phyloP scores from a whole-genome alignment of 2,888 invertebrate genomes.

The Charanyca ferruginea region DNA sequence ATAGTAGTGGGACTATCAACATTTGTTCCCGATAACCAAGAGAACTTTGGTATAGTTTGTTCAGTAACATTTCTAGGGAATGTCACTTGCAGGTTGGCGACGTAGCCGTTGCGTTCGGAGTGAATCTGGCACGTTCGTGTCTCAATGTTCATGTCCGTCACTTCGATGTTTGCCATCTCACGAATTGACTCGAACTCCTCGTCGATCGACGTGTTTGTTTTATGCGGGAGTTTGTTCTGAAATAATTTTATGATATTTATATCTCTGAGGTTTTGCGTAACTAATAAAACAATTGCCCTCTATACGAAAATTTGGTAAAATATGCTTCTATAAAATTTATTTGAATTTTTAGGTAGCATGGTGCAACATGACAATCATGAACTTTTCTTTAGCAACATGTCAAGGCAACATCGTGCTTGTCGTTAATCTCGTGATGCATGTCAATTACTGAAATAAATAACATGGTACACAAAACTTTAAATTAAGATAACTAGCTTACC shows the following conservation, averaged over 20 bases:
- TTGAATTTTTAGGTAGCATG: too few relatives aligned
- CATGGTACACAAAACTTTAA: neutral
- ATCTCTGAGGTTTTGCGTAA: neutral
- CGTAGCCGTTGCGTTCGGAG: slow-evolving; percentile 89
- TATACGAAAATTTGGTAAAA: too few relatives aligned
- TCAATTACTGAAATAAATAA: neutral
- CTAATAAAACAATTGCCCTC: too few relatives aligned
- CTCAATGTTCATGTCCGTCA: slow-evolving; percentile 91
- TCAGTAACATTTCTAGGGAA: slow-evolving; percentile 91
- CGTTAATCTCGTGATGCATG: too few relatives aligned
- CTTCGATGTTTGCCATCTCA: slow-evolving; percentile 89
- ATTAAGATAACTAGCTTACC: slow-evolving; percentile 69
- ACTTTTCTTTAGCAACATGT: too few relatives aligned
- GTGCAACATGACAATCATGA: too few relatives aligned
- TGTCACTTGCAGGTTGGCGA: slow-evolving; percentile 90
- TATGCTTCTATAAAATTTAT: too few relatives aligned
- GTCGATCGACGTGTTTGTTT: slow-evolving; percentile 83
- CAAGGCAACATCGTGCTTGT: too few relatives aligned
- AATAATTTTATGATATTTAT: slow-evolving; percentile 45
- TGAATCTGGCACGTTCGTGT: slow-evolving; percentile 91
- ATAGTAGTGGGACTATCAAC: slow-evolving; percentile 94
- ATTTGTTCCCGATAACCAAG: slow-evolving; percentile 89
- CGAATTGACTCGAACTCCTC: slow-evolving; percentile 89
- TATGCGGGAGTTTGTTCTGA: slow-evolving; percentile 82
- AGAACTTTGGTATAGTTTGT: slow-evolving; percentile 88